Conservation (phyloP, 2,113 vertebrate species). For the Charina bottae region DNA sequence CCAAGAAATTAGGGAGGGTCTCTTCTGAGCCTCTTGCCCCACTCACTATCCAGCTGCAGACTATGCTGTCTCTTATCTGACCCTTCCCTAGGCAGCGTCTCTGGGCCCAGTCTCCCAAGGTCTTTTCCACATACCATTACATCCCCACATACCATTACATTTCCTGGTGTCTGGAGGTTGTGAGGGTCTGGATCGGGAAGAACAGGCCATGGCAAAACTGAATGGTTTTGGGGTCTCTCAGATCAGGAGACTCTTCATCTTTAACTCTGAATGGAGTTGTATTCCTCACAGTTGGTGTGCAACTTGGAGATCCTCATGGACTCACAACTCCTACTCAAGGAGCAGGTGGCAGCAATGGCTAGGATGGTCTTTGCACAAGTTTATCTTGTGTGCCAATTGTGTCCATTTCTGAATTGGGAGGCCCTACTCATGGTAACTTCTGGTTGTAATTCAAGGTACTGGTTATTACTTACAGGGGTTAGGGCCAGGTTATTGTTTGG, state of each 20-base stretch:
- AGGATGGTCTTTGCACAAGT: background rate
- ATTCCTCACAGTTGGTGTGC: background rate
- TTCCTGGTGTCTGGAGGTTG: background rate
- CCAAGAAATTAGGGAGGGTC: too few relatives aligned
- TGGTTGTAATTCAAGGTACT: background rate
- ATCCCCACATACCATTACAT: too few relatives aligned
- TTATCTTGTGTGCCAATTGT: background rate
- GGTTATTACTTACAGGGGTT: background rate
- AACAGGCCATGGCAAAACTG: background rate
- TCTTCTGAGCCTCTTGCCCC: too few relatives aligned
- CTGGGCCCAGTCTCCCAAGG: too few relatives aligned
- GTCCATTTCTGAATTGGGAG: background rate
- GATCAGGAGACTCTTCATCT: background rate
- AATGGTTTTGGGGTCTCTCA: background rate
- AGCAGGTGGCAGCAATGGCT: background rate
- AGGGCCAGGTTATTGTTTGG: background rate
- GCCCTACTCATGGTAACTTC: background rate
- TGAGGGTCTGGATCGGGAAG: background rate
- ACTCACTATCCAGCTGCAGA: too few relatives aligned
- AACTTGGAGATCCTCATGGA: background rate
- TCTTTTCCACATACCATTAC: background rate
- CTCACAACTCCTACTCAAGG: background rate
- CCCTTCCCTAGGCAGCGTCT: too few relatives aligned
- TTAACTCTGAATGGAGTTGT: background rate
- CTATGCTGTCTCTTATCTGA: too few relatives aligned